Conservation (phyloP, 2,797 vertebrate species). For the Urosaurus nigricauda region DNA sequence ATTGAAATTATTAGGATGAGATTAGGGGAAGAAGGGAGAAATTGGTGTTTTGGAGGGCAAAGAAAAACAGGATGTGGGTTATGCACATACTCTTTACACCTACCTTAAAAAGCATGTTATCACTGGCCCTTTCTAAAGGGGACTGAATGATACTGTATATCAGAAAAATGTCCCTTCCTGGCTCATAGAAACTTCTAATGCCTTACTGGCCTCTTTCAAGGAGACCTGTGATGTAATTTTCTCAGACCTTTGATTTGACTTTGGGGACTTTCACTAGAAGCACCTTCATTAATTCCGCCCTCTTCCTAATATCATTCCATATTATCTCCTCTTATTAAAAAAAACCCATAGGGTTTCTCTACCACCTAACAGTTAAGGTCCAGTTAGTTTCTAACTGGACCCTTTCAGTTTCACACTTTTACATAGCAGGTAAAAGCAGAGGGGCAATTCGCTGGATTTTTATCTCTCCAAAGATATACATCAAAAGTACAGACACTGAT, state of each 20-base stretch:
- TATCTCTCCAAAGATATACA: background rate
- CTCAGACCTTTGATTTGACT: background rate
- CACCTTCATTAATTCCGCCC: background rate
- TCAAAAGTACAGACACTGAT: background rate
- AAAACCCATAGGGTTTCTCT: background rate
- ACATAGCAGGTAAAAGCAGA: background rate
- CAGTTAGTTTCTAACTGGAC: background rate
- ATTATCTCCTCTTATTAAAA: background rate
- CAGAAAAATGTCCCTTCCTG: background rate
- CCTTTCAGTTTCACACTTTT: background rate
- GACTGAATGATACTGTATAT: background rate
- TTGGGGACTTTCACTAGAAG: background rate
- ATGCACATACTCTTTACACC: background rate
- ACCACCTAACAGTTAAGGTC: too few relatives aligned
- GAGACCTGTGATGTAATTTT: background rate
- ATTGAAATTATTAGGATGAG: slow-evolving; percentile 3
- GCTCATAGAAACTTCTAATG: background rate
- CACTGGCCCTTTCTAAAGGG: background rate
- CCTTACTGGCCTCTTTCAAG: background rate
- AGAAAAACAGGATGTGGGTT: background rate
- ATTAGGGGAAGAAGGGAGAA: background rate
- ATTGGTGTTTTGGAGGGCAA: background rate
- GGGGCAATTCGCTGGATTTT: background rate
- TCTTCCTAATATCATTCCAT: too few relatives aligned
- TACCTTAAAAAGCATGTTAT: too few relatives aligned